Percentiles rank a stretch among this genome's conserved stretches.
Conservation (phyloP, 2,797 vertebrate genomes). For the Novumbra hubbsi region DNA sequence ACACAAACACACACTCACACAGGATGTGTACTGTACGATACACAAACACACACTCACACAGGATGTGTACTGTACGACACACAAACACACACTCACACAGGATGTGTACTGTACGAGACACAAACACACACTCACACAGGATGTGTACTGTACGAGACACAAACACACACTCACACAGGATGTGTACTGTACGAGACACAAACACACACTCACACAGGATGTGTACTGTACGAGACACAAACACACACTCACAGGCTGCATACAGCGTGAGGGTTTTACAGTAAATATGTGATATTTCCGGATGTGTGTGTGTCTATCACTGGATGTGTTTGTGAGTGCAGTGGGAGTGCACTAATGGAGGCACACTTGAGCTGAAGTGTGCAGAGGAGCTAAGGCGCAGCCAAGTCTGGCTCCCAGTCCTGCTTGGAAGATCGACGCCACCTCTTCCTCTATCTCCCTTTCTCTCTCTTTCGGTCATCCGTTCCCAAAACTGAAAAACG, state of each 20-base stretch:
- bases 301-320: slow-evolving; percentile 35
- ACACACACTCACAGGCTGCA: slow-evolving; percentile 41
- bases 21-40: no score
- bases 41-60: no score
- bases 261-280: slow-evolving; percentile 33
- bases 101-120: no score
- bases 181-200: no score
- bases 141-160: no score
- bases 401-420: slow-evolving; percentile 72
- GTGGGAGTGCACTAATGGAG: slow-evolving; percentile 75
- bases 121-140: no score
- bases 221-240: no score
- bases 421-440: slow-evolving; percentile 70
- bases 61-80: no score
- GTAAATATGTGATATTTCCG: background rate
- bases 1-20: no score
- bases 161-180: no score
- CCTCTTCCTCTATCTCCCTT: slow-evolving; percentile 44
- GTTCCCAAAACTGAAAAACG: slow-evolving; percentile 17
- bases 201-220: no score
- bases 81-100: no score
- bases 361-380: slow-evolving; percentile 76
- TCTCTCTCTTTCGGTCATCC: slow-evolving; percentile 41
- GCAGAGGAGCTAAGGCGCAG: slow-evolving; percentile 75
- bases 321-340: slow-evolving; percentile 64